Percentiles rank a stretch among this genome's conserved stretches.
These are phyloP conservation scores for Spinus pinus DNA, from an alignment of 2,797 vertebrate genomes.

Conservation along the genomic window DNA sequence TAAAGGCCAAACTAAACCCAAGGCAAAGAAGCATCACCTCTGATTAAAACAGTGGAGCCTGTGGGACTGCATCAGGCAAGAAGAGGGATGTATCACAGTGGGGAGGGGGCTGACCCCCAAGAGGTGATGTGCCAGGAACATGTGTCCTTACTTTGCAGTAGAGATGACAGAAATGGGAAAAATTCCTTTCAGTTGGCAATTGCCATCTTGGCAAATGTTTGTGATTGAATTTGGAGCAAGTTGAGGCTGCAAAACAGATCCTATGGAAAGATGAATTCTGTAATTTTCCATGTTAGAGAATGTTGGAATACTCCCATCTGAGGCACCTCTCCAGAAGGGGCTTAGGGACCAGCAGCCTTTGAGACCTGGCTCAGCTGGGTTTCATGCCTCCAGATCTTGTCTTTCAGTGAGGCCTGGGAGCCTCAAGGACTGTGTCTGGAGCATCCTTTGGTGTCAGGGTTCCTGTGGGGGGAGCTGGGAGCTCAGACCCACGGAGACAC, in stretches of 20 bases:
- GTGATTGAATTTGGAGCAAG: not conserved
- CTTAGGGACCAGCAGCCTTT: not conserved
- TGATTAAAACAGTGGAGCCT: not conserved
- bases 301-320: not conserved
- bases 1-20: not conserved
- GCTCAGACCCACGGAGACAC: not conserved
- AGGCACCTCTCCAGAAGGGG: not conserved
- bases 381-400: not conserved
- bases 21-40: not conserved
- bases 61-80: not conserved
- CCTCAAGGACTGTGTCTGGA: not conserved
- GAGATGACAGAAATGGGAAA: not conserved
- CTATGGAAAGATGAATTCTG: not conserved
- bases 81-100: not conserved
- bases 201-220: not conserved
- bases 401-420: not conserved
- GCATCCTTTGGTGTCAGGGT: not conserved
- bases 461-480: not conserved
- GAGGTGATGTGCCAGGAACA: not conserved
- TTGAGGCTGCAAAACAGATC: not conserved
- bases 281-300: not conserved
- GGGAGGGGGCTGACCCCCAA: not conserved
- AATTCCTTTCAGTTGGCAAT: not conserved
- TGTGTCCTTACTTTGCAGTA: not conserved
- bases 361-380: accelerated